Evolutionary conservation across 1,140 invertebrate genomes (phyloP).

Genomic region (Vanessa tameamea): DNA sequence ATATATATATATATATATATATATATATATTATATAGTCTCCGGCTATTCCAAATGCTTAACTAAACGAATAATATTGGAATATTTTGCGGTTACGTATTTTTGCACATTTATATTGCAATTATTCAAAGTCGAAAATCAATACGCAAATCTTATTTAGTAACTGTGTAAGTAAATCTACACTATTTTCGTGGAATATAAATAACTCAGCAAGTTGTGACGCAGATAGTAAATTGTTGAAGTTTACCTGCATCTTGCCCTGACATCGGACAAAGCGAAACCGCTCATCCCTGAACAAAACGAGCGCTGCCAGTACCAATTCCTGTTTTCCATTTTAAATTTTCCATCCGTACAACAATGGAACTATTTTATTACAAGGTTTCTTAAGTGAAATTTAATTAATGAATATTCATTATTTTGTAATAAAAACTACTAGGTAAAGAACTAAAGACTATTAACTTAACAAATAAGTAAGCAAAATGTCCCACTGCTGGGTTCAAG

Average conservation of each 20-base stretch:
- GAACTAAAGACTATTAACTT: too few species aligned
- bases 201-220: constrained; percentile 24
- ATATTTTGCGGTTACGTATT: too few species aligned
- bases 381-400: background rate
- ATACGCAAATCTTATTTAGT: too few species aligned
- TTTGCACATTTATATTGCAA: background rate
- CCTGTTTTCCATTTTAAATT: constrained; percentile 10
- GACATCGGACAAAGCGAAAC: constrained; percentile 55
- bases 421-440: background rate
- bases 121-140: too few species aligned
- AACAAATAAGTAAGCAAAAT: too few species aligned
- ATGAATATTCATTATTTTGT: background rate
- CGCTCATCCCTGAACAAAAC: constrained; percentile 58
- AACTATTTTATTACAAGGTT: background rate
- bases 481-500: too few species aligned
- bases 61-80: too few species aligned
- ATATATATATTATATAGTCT: too few species aligned
- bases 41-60: too few species aligned
- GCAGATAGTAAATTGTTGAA: constrained; percentile 50
- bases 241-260: constrained; percentile 54
- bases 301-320: background rate
- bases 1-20: too few species aligned
- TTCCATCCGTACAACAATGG: background rate
- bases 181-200: too few species aligned
- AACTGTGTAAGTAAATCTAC: too few species aligned